Percentiles rank a stretch among this genome's conserved stretches.
These are phyloP conservation scores for Hiodon alosoides DNA, from an alignment of 2,113 vertebrate species.

Conservation along the genomic window DNA sequence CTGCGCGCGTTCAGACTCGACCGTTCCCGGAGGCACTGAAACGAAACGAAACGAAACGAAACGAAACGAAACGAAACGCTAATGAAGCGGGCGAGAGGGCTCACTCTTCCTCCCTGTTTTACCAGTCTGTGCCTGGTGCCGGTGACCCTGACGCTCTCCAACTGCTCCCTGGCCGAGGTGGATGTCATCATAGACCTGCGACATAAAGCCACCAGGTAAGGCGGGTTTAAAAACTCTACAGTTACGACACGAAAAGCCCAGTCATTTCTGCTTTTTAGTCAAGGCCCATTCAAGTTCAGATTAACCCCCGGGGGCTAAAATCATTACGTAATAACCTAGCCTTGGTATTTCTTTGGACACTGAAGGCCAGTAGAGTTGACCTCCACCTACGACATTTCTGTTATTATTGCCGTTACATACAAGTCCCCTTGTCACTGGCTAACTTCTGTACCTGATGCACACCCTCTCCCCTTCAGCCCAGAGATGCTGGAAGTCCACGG, in stretches of 20 bases:
- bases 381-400: no score
- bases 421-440: no score
- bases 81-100: no score
- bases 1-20: no score
- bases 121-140: slow-evolving; percentile 87
- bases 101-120: slow-evolving; percentile 22
- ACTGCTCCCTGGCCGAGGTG: slow-evolving; percentile 82
- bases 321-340: no score
- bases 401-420: not conserved
- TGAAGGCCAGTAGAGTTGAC: no score
- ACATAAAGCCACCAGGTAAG: slow-evolving; percentile 82
- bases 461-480: slow-evolving; percentile 54
- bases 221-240: not conserved
- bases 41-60: not conserved
- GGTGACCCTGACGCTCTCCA: slow-evolving; percentile 84
- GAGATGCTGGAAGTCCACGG: slow-evolving; percentile 80
- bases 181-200: slow-evolving; percentile 87
- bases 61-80: not conserved
- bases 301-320: no score
- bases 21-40: no score
- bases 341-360: no score
- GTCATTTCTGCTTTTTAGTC: no score
- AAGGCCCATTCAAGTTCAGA: no score
- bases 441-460: not conserved
- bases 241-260: no score